Base-by-base conservation (phyloP, 1,140 invertebrate genomes). In the Hylaeus volcanicus region DNA sequence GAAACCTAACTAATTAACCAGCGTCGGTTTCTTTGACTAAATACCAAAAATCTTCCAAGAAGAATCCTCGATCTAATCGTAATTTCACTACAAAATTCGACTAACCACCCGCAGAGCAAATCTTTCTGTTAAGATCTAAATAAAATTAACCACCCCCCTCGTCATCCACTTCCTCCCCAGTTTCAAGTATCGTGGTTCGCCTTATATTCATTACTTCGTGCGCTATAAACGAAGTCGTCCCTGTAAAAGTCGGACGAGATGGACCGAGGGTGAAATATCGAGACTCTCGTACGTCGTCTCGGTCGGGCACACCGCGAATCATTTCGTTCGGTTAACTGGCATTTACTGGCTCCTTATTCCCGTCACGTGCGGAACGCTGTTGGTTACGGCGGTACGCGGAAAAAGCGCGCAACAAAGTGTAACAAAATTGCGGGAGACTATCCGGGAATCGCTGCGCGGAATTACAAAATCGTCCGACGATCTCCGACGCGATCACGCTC, bases 391-490 rank as follows among this genome's bases (percentile, higher is more conserved):
- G 43, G 4, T 56, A 26, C 37, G 68, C 48, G 43, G 39, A 78
- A 72, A 72, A 72, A 65, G 61, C 71, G 77, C 63, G 77, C 77
- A 79, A 79, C 77, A 79, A 74, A 79, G 77, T 72, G 77, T 79
- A 79, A 79, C 51, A 72, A 74, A 79, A 79, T 79, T 66, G 53
- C 63, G 48, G 77, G 61, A 79, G 70, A 79, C 71, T 79, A 66
- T 74, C 77, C 71, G 48, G 41, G 77, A 65, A 66, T 79, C 77
- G 70, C 8, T 26, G 51, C 61, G 14, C 71, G 51, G 63, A 79
- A 79, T 79, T 26, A 45, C 70, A 8, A 5, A 72, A 82, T 71
- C 11, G 60, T 48, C 37, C 60, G 61, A 60, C 6, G 37, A 70
- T 51, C 61, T 41, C 5, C 45, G 53, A 26, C 12, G 26, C 37